Conservation (phyloP, 2,888 invertebrate genomes). For the Drosophila incognita region DNA sequence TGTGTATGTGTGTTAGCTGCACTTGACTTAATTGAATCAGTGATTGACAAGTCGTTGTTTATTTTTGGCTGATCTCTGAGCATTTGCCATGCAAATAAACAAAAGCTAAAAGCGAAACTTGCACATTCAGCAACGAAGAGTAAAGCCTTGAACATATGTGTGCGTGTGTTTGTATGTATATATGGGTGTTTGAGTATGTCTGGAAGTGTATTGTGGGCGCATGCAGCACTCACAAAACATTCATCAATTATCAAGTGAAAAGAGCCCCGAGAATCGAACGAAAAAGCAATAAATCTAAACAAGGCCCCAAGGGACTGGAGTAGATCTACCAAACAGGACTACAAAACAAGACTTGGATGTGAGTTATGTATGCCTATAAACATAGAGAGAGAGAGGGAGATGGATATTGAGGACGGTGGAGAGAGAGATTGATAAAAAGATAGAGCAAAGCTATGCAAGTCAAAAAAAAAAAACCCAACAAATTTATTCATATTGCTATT, state of each 20-base stretch:
- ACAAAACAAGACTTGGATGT: slow-evolving; percentile 17
- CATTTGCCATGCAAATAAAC: slow-evolving; percentile 46
- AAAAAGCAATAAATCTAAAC: slow-evolving; percentile 73
- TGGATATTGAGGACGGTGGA: neutral
- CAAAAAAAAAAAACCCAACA: neutral
- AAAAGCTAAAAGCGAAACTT: slow-evolving; percentile 21
- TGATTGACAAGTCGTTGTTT: slow-evolving; percentile 64
- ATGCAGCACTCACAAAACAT: slow-evolving; percentile 60
- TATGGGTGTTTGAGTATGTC: slow-evolving; percentile 13
- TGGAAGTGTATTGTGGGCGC: slow-evolving; percentile 7
- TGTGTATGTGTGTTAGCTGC: slow-evolving; percentile 43
- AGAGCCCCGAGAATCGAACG: slow-evolving; percentile 42
- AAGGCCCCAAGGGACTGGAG: slow-evolving; percentile 55
- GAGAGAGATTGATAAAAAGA: neutral
- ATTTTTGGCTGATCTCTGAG: slow-evolving; percentile 39
- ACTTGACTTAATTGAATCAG: slow-evolving; percentile 76
- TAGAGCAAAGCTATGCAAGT: slow-evolving; percentile 9
- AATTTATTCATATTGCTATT: slow-evolving; percentile 31
- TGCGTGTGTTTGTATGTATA: slow-evolving; percentile 1
- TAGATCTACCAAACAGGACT: slow-evolving; percentile 39
- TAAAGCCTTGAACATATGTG: slow-evolving; percentile 10
- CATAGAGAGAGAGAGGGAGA: neutral
- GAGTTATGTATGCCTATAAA: neutral
- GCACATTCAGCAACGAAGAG: slow-evolving; percentile 6
- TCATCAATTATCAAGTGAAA: slow-evolving; percentile 76